A percentile compares a stretch with the other conserved stretches of the same genome.
These are phyloP conservation scores for Lutjanus argentimaculatus DNA, from an alignment of 2,797 vertebrate genomes.

Conservation along the genomic window DNA sequence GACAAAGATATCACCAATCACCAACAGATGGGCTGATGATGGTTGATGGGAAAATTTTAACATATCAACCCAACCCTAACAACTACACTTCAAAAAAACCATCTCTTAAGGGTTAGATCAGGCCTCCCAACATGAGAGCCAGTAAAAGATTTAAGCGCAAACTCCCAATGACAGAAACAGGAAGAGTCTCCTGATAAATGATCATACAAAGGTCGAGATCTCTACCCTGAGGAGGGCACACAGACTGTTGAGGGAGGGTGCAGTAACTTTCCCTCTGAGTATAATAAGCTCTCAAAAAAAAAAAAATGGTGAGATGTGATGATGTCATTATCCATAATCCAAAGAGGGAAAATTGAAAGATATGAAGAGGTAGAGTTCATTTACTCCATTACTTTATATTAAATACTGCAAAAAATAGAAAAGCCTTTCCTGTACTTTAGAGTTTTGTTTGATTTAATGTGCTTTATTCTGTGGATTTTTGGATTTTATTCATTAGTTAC, in stretches of 20 bases:
- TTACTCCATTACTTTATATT: neutral
- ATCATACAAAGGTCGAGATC: slow-evolving; percentile 7
- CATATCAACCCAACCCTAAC: no score
- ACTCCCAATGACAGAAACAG: neutral
- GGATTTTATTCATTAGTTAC: neutral
- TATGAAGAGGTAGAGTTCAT: neutral
- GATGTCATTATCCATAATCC: neutral
- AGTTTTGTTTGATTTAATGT: neutral
- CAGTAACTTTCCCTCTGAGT: neutral
- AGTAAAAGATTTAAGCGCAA: neutral
- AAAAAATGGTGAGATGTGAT: neutral
- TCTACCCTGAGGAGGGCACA: neutral
- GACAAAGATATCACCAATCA: no score
- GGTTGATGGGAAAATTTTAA: no score
- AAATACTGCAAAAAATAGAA: neutral
- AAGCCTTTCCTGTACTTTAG: no score
- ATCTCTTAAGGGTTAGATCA: no score
- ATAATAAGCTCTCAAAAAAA: neutral
- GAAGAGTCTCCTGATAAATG: neutral
- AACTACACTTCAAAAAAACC: no score
- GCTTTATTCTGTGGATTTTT: neutral
- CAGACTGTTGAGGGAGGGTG: neutral
- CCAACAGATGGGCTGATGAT: no score
- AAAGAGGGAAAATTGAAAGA: neutral
- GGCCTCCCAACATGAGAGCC: neutral